Percentiles rank a stretch among this genome's conserved stretches.
Conservation (phyloP, 92 coral and sea anemone species). For the Heteractis magnifica region DNA sequence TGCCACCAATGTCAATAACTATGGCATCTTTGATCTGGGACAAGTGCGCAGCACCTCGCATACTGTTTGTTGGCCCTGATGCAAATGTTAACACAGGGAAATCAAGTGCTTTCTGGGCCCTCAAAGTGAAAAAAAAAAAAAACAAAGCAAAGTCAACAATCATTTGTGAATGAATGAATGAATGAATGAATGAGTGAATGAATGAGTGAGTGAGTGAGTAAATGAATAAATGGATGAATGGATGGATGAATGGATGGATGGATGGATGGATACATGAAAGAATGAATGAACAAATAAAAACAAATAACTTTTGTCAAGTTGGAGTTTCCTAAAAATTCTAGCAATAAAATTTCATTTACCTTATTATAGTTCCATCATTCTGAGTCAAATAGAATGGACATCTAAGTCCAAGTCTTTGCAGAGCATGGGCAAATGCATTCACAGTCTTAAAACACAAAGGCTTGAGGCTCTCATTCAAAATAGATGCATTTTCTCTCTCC, state of each 20-base stretch:
- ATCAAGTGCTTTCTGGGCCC: slow-evolving; percentile 63
- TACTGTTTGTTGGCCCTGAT: slow-evolving; percentile 96
- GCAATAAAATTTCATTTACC: slow-evolving; percentile 32
- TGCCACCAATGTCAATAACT: slow-evolving; percentile 94
- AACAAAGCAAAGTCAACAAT: neutral
- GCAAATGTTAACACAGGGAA: slow-evolving; percentile 94
- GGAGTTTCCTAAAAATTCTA: too few species aligned
- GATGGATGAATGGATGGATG: neutral
- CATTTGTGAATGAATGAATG: neutral
- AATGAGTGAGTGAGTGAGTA: neutral
- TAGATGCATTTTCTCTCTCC: slow-evolving; percentile 93
- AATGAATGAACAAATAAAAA: neutral
- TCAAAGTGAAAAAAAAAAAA: neutral
- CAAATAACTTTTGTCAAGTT: too few species aligned
- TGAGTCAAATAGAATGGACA: slow-evolving; percentile 92
- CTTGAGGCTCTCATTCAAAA: slow-evolving; percentile 88
- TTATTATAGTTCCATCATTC: slow-evolving; percentile 94
- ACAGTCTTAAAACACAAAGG: slow-evolving; percentile 77
- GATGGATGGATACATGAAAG: neutral
- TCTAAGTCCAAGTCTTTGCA: slow-evolving; percentile 58
- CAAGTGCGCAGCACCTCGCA: slow-evolving; percentile 93
- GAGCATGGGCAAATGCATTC: slow-evolving; percentile 65
- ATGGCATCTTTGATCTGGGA: slow-evolving; percentile 81
- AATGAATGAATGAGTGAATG: neutral
- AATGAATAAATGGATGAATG: neutral